Base-by-base conservation (phyloP, 2,888 invertebrate genomes). In the Trachelus tabidus region DNA sequence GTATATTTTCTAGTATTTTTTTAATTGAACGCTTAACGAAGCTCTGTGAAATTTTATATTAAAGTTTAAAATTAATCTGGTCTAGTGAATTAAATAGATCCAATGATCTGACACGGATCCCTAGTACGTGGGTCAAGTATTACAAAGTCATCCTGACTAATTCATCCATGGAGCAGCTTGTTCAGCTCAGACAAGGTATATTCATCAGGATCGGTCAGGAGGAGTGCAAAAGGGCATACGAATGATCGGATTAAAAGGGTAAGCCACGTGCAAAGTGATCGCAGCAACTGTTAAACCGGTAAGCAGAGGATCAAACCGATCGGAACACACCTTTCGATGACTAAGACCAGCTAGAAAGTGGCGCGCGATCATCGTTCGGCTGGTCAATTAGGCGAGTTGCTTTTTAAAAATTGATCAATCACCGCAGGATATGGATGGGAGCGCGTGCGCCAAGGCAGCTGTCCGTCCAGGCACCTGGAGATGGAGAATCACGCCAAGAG, bases 351-450 rank as follows among this genome's bases (percentile, higher is more conserved):
- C 79, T 80, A 75, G 80, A 56, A 56, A 23, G 83, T 77, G 73
- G 83, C 71, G 74, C 40, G 69, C 33, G 37, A 77, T 75, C 69
- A 73, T 37, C 80, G 79, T 81, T 34, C 81, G 82, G 83, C 81
- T 79, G 84, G 86, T 87, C 88, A 90, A 90, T 90, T 90, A 90
- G 85, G 88, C 86, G 86, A 88, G 89, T 88, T 88, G 89, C 88
- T 89, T 90, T 90, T 90, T 87, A 87, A 87, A 88, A 89, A 85
- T 88, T 90, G 89, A 89, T 90, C 89, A 85, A 90, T 90, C 88
- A 90, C 86, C 82, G 83, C 82, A 82, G 81, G 82, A 80, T 68
- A 68, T 33, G 56, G 77, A 76, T 81, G 81, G 74, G 84, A 86
- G 86, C 86, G 85, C 85, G 86, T 87, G 86, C 85, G 80, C 23